Conservation (phyloP, 1,140 invertebrate species). For the Lordiphosa mommai region DNA sequence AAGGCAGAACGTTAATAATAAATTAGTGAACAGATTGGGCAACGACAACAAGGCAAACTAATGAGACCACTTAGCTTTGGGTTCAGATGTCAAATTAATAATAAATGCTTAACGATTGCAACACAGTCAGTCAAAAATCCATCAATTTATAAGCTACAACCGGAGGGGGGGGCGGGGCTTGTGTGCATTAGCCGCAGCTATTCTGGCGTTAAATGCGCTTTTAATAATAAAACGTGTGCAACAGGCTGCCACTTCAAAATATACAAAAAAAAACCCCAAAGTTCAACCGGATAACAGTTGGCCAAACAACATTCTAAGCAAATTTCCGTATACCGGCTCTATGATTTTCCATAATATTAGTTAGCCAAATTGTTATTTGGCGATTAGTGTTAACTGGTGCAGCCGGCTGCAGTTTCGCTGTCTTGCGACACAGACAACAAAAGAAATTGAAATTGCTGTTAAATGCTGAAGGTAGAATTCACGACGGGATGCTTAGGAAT, state of each 20-base stretch:
- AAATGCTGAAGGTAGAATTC: not conserved
- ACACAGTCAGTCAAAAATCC: slow-evolving; percentile 18
- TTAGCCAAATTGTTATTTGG: slow-evolving; percentile 21
- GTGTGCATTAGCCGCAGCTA: not conserved
- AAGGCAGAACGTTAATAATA: slow-evolving; percentile 7
- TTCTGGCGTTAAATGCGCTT: slow-evolving; percentile 9
- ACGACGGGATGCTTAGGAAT: not conserved
- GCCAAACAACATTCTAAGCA: slow-evolving; percentile 35
- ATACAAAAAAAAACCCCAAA: slow-evolving; percentile 8
- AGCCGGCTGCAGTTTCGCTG: slow-evolving; percentile 23
- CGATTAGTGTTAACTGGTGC: slow-evolving; percentile 41
- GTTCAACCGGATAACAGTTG: slow-evolving; percentile 15
- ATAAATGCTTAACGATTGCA: slow-evolving; percentile 32
- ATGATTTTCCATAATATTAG: slow-evolving; percentile 45
- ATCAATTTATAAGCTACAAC: slow-evolving; percentile 7
- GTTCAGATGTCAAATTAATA: slow-evolving; percentile 69
- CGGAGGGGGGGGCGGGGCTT: slow-evolving; percentile 21
- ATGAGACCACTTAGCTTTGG: not conserved
- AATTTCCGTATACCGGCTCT: slow-evolving; percentile 45
- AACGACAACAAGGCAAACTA: slow-evolving; percentile 1
- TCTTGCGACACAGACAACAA: not conserved
- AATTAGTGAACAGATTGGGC: slow-evolving; percentile 23
- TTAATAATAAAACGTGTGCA: slow-evolving; percentile 60
- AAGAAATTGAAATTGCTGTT: not conserved
- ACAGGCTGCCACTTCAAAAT: not conserved